phyloP scores from a whole-genome alignment of 2,113 vertebrate genomes.

The Xenopus borealis region DNA sequence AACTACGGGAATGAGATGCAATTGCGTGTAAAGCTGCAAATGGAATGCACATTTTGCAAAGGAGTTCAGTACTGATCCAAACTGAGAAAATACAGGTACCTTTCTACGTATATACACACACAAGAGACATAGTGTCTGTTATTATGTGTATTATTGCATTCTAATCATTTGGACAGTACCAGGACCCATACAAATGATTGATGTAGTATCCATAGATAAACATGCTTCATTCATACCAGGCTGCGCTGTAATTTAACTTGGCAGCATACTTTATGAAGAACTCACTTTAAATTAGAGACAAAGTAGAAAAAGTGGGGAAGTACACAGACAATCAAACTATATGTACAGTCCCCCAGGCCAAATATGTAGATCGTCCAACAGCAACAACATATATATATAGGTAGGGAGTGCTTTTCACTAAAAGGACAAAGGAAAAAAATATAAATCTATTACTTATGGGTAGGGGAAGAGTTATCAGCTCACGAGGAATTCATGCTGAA shows the following conservation, averaged over 20 bases:
- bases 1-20: no score
- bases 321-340: constrained; percentile 32
- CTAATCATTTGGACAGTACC: not conserved
- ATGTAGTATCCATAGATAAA: not conserved
- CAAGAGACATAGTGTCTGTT: not conserved
- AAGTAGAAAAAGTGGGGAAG: constrained; percentile 14
- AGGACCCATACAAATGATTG: not conserved
- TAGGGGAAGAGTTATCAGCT: no score
- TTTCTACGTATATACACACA: not conserved
- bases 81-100: not conserved
- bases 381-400: no score
- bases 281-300: not conserved
- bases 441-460: no score
- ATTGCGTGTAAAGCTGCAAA: not conserved
- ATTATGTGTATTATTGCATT: not conserved
- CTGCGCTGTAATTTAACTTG: not conserved
- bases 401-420: no score
- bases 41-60: constrained; percentile 4
- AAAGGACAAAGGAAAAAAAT: no score
- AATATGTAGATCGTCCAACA: no score
- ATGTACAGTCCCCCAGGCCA: no score
- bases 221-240: not conserved
- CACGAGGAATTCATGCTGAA: no score
- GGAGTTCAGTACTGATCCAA: not conserved
- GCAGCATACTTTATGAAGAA: not conserved